Evolutionary conservation across 2,888 invertebrate species (phyloP).

Genomic region (Nomada ruficornis): DNA sequence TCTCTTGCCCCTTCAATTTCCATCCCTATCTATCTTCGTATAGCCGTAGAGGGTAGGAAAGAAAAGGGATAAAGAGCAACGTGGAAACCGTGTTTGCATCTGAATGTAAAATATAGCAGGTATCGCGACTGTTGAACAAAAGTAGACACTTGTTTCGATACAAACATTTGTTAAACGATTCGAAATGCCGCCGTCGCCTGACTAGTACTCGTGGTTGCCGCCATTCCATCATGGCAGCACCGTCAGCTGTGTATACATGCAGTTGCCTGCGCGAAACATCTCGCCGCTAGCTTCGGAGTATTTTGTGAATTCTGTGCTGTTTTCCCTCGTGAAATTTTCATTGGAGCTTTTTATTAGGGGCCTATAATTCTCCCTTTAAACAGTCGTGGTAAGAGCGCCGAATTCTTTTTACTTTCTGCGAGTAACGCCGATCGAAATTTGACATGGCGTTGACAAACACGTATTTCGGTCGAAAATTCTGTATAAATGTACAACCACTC

Average conservation of each 20-base stretch:
- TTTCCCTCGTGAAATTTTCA: slow-evolving; percentile 59
- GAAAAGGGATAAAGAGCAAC: too few species aligned
- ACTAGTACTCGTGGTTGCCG: neutral
- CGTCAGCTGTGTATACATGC: slow-evolving; percentile 76
- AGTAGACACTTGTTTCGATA: neutral
- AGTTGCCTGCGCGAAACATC: slow-evolving; percentile 78
- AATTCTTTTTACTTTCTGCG: slow-evolving; percentile 69
- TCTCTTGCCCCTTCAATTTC: too few species aligned
- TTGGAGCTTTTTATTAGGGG: slow-evolving; percentile 34
- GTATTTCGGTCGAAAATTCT: slow-evolving; percentile 47
- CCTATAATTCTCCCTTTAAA: slow-evolving; percentile 45
- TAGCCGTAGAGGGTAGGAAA: too few species aligned
- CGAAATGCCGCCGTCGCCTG: slow-evolving; percentile 40
- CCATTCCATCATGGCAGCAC: slow-evolving; percentile 67
- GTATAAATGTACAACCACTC: slow-evolving; percentile 29
- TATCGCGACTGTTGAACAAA: neutral
- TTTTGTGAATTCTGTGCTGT: slow-evolving; percentile 66
- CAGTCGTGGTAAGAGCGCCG: slow-evolving; percentile 70
- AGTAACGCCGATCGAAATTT: slow-evolving; percentile 65
- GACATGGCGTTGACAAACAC: slow-evolving; percentile 75
- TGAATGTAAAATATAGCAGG: neutral
- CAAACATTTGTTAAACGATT: slow-evolving; percentile 9
- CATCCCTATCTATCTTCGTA: too few species aligned
- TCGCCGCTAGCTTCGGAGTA: slow-evolving; percentile 70
- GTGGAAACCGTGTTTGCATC: too few species aligned